A percentile compares a stretch with the other conserved stretches of the same genome.
These are phyloP conservation scores for Mastigias papua DNA, from an alignment of 30 jellyfish, hydroid and myxozoan species.

Conservation along the genomic window DNA sequence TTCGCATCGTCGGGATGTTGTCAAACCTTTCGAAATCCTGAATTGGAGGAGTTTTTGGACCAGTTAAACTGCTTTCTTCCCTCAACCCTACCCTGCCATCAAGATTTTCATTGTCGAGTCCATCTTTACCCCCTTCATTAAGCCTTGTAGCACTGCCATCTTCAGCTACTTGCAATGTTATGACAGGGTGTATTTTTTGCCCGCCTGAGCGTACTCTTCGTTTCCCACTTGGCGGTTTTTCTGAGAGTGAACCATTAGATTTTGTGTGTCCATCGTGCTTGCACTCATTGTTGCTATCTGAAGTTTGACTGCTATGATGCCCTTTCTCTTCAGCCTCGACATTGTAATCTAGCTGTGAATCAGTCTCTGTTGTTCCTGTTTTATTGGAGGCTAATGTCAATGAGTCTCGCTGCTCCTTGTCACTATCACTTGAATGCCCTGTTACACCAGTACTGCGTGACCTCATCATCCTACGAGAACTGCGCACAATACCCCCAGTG, in stretches of 20 bases:
- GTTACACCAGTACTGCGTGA: constrained; percentile 73
- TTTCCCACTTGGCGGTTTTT: constrained; percentile 71
- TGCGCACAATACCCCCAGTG: constrained; percentile 83
- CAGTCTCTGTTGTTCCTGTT: constrained; percentile 73
- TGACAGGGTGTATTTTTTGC: constrained; percentile 72
- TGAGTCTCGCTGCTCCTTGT: constrained; percentile 78
- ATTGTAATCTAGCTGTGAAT: constrained; percentile 47
- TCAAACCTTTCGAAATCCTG: constrained; percentile 34
- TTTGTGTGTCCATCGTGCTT: constrained; percentile 22
- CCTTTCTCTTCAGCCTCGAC: constrained; percentile 45
- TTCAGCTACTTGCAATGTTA: constrained; percentile 59
- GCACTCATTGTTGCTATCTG: constrained; percentile 43
- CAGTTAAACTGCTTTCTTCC: constrained; percentile 8
- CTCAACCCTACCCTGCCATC: constrained; percentile 10
- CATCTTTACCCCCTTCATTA: constrained; percentile 2
- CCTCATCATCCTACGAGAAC: constrained; percentile 51
- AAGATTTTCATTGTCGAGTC: constrained; percentile 50
- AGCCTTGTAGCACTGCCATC: constrained; percentile 26
- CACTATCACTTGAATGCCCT: constrained; percentile 65
- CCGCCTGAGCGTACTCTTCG: constrained; percentile 63
- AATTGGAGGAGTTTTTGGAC: constrained; percentile 65
- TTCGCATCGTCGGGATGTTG: neutral
- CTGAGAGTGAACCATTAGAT: constrained; percentile 47
- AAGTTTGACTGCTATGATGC: constrained; percentile 17
- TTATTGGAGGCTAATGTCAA: constrained; percentile 41